Conservation (phyloP, 2,113 vertebrate genomes). For the Grallaria varia region DNA sequence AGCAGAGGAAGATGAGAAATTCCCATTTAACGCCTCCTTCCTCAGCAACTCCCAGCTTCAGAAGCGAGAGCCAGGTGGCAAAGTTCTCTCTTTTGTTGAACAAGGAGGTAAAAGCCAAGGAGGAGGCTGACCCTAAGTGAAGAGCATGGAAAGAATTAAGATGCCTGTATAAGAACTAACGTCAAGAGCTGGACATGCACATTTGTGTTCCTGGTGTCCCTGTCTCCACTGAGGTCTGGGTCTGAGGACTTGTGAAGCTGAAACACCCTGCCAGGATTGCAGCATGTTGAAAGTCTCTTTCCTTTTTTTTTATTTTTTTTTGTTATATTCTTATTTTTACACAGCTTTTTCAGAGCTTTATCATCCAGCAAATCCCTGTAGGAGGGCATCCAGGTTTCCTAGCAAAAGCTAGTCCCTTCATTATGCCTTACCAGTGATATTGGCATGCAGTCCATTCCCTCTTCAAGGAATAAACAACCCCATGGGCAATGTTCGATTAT, state of each 20-base stretch:
- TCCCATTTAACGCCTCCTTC: neutral
- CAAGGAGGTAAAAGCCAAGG: neutral
- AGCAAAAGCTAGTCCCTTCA: neutral
- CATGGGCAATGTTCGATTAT: neutral
- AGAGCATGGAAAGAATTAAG: neutral
- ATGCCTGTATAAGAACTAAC: neutral
- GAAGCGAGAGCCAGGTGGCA: neutral
- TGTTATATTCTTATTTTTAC: neutral
- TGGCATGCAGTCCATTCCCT: neutral
- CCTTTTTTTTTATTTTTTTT: neutral
- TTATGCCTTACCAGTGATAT: neutral
- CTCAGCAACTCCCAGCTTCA: neutral
- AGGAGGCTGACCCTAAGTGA: neutral
- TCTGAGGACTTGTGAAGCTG: neutral
- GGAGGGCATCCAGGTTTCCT: neutral
- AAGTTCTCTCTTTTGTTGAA: neutral
- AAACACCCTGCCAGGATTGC: neutral
- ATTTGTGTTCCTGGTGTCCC: neutral
- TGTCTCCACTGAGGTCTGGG: neutral
- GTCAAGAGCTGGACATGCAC: neutral
- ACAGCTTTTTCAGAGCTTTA: neutral
- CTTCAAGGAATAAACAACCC: slow-evolving; percentile 34
- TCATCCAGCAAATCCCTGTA: neutral
- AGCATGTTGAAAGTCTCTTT: neutral
- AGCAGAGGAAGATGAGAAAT: neutral